Percentiles rank a stretch among this genome's conserved stretches.
phyloP scores from a whole-genome alignment of 2,888 invertebrate species.

The Stomorhina lunata region DNA sequence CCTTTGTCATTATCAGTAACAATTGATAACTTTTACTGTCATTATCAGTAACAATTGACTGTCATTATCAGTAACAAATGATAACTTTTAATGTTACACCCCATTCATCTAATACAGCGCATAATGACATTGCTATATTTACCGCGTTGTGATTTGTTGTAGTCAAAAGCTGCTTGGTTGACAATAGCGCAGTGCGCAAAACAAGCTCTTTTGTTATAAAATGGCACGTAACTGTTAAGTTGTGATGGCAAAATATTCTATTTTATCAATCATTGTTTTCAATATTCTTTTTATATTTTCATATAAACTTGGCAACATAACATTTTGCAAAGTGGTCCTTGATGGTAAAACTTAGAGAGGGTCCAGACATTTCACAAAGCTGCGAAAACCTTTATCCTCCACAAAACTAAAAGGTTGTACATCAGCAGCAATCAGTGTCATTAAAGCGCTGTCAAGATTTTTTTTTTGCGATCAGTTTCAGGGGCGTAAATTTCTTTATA shows the following conservation, averaged over 20 bases:
- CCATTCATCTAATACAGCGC: constrained; percentile 11
- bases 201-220: constrained; percentile 11
- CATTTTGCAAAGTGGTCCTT: constrained; percentile 68
- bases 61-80: no score
- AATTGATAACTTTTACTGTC: constrained; percentile 24
- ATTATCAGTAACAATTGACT: constrained; percentile 39
- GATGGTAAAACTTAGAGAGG: constrained; percentile 70
- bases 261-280: constrained; percentile 47
- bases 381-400: no score
- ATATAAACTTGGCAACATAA: constrained; percentile 4
- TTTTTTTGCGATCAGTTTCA: constrained; percentile 19
- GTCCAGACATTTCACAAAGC: no score
- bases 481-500: neutral
- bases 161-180: constrained; percentile 2
- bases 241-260: constrained; percentile 35
- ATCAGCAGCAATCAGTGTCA: constrained; percentile 22
- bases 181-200: constrained; percentile 26
- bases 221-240: constrained; percentile 21
- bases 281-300: constrained; percentile 18
- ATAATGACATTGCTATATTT: constrained; percentile 13
- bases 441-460: constrained; percentile 24
- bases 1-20: constrained; percentile 27
- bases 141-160: neutral
- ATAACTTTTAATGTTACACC: constrained; percentile 9
- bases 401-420: constrained; percentile 13